Percentiles rank a stretch among this genome's conserved stretches.
Conservation (phyloP, 2,797 vertebrate species). For the Hypotaenidia okinawae region DNA sequence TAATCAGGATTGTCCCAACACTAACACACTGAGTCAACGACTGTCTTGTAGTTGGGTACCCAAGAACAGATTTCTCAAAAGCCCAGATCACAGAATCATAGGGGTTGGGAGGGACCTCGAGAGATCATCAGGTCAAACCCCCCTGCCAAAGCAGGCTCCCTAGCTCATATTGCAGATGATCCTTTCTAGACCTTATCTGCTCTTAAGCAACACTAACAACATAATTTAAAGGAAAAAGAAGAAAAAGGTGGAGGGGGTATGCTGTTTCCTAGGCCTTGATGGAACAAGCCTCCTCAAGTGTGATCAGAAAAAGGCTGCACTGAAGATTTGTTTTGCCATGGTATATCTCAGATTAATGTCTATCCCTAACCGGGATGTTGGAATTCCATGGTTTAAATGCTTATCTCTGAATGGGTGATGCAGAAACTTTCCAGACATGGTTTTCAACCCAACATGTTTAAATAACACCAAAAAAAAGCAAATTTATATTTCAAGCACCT, state of each 20-base stretch:
- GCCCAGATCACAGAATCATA: background rate
- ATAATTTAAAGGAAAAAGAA: background rate
- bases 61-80: background rate
- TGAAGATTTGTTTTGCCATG: background rate
- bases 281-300: background rate
- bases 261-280: background rate
- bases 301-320: background rate
- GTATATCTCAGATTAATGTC: background rate
- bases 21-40: background rate
- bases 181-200: background rate
- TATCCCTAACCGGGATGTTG: background rate
- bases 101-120: no score
- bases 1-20: background rate
- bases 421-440: background rate
- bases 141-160: no score
- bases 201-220: background rate
- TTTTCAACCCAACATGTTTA: background rate
- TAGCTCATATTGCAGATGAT: background rate
- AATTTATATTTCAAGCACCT: background rate
- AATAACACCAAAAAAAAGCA: background rate
- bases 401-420: background rate
- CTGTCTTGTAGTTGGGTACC: background rate
- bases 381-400: background rate
- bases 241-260: no score
- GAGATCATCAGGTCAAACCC: no score